These are phyloP conservation scores for Nebria ingens DNA, from an alignment of 1,140 invertebrate genomes.

Conservation along the genomic window DNA sequence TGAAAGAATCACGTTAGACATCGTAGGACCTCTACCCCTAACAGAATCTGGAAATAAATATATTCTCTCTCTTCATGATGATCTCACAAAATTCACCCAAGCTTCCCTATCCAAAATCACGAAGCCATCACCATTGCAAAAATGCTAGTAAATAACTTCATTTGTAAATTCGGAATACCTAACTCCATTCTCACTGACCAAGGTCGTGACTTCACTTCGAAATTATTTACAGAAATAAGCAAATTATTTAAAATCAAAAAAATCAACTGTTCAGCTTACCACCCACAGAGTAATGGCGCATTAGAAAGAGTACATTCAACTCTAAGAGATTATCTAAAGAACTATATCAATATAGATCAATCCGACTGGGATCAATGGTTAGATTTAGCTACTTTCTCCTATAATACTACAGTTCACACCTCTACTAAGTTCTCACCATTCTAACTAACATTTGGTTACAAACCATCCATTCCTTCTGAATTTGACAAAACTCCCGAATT, in stretches of 20 bases:
- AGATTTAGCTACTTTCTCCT: conserved; percentile 30
- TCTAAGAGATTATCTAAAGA: conserved; percentile 32
- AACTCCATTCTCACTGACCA: conserved; percentile 24
- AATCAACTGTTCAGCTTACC: conserved; percentile 19
- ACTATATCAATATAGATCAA: conserved; percentile 30
- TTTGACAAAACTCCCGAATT: conserved; percentile 12
- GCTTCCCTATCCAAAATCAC: conserved; percentile 29
- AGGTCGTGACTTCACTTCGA: conserved; percentile 25
- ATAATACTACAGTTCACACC: conserved; percentile 27
- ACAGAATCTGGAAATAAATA: conserved; percentile 23
- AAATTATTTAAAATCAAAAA: conserved; percentile 26
- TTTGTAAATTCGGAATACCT: conserved; percentile 23
- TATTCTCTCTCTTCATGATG: conserved; percentile 31
- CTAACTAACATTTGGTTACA: conserved; percentile 21
- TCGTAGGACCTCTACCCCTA: conserved; percentile 25
- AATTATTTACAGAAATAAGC: conserved; percentile 24
- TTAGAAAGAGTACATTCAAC: conserved; percentile 32
- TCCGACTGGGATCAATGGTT: conserved; percentile 32
- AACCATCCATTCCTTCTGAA: conserved; percentile 18
- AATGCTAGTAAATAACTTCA: conserved; percentile 21
- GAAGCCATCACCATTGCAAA: conserved; percentile 27
- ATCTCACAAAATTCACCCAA: conserved; percentile 31
- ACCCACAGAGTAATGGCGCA: conserved; percentile 28
- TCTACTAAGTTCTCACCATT: conserved; percentile 21
- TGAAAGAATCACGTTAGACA: conserved; percentile 24